These are phyloP conservation scores for Erebia aethiops DNA, from an alignment of 2,888 invertebrate species.

Conservation along the genomic window DNA sequence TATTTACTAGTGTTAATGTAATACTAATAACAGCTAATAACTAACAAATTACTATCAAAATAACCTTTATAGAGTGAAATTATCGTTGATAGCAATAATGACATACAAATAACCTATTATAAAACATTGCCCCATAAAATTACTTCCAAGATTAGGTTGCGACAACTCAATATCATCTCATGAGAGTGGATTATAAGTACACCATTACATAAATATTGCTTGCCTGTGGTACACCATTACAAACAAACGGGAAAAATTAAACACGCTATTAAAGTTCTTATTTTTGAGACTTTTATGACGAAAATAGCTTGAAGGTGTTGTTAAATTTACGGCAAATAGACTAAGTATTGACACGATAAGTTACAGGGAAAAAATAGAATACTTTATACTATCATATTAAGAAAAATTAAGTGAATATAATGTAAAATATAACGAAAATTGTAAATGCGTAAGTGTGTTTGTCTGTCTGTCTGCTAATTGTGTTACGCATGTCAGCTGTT, in stretches of 20 bases:
- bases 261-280: conserved; percentile 5
- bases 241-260: not conserved
- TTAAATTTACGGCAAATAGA: not conserved
- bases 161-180: conserved; percentile 23
- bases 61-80: conserved; percentile 8
- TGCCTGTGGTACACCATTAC: conserved; percentile 19
- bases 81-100: conserved; percentile 5
- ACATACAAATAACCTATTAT: conserved; percentile 19
- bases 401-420: not conserved
- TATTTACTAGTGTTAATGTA: not conserved
- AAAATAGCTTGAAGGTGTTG: not conserved
- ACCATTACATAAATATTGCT: conserved; percentile 29
- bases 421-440: too few species aligned
- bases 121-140: conserved; percentile 20
- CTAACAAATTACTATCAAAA: conserved; percentile 13
- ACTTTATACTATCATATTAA: not conserved
- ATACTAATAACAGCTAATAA: conserved; percentile 16
- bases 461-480: too few species aligned
- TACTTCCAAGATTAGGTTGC: conserved; percentile 16
- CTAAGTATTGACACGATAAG: not conserved
- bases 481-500: too few species aligned
- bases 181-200: conserved; percentile 13
- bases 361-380: not conserved
- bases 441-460: too few species aligned
- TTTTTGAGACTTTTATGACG: not conserved